phyloP scores from a whole-genome alignment of 2,888 invertebrate genomes.

The Isoperla grammatica region DNA sequence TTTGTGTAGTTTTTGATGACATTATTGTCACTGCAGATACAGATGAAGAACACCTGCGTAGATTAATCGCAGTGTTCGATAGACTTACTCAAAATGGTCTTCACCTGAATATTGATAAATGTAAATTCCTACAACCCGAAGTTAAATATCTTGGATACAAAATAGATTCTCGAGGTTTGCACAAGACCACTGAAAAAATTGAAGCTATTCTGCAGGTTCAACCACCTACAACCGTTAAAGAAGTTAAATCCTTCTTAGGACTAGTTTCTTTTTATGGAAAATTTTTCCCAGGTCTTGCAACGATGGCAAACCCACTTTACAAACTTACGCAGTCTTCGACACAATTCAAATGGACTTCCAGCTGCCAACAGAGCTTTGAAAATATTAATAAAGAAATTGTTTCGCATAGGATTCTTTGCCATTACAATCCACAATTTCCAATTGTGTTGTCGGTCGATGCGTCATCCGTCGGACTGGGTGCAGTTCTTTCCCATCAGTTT shows the following conservation, averaged over 20 bases:
- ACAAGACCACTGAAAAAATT: constrained; percentile 26
- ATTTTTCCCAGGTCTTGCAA: constrained; percentile 33
- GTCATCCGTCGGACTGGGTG: constrained; percentile 34
- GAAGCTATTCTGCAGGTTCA: constrained; percentile 23
- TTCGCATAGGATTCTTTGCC: constrained; percentile 25
- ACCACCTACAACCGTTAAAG: constrained; percentile 24
- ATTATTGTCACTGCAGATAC: background rate
- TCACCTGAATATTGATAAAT: constrained; percentile 29
- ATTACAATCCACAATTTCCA: constrained; percentile 22
- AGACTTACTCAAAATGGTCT: constrained; percentile 6
- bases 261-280: constrained; percentile 35
- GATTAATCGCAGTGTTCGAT: constrained; percentile 10
- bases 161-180: constrained; percentile 28
- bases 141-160: constrained; percentile 28
- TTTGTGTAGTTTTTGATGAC: background rate
- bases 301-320: constrained; percentile 34
- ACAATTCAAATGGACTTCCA: constrained; percentile 33
- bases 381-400: constrained; percentile 30
- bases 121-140: constrained; percentile 21
- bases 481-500: constrained; percentile 36
- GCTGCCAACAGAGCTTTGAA: constrained; percentile 33
- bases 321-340: constrained; percentile 31
- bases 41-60: background rate
- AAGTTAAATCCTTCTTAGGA: constrained; percentile 32
- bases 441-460: constrained; percentile 32